Conservation (phyloP, 1,140 invertebrate species). For the Cheumatopsyche charites region DNA sequence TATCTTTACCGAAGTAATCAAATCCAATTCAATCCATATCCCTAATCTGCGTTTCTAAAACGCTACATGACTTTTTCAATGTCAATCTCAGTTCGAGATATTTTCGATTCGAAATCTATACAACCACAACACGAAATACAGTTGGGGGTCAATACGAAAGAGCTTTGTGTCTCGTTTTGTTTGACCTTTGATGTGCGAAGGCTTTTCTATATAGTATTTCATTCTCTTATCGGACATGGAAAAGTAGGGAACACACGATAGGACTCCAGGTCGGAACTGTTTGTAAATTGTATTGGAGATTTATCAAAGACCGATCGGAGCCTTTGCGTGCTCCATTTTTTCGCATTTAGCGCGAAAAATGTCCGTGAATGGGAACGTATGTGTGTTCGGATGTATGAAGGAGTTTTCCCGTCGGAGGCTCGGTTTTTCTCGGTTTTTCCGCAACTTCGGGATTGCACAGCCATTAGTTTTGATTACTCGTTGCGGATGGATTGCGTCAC, state of each 20-base stretch:
- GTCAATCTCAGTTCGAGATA: neutral
- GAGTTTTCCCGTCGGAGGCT: neutral
- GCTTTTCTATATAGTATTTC: conserved; percentile 26
- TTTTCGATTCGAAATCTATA: too few relatives aligned
- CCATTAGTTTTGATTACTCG: conserved; percentile 46
- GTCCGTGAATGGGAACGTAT: neutral
- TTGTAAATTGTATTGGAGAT: conserved; percentile 32
- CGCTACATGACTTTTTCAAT: neutral
- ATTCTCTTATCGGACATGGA: conserved; percentile 25
- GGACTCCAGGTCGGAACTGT: conserved; percentile 13
- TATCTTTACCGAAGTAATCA: too few relatives aligned
- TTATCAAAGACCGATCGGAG: conserved; percentile 1
- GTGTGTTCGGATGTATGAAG: neutral
- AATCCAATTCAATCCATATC: too few relatives aligned
- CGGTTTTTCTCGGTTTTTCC: conserved; percentile 9
- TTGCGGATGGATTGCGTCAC: conserved; percentile 22
- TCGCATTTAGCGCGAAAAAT: neutral
- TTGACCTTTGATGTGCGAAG: conserved; percentile 30
- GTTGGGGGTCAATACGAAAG: conserved; percentile 13
- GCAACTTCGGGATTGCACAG: conserved; percentile 36
- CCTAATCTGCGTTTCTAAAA: too few relatives aligned
- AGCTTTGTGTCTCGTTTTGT: conserved; percentile 19
- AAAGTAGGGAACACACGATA: conserved; percentile 13
- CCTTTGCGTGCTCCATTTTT: neutral
- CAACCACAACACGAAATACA: too few relatives aligned